A percentile compares a stretch with the other conserved stretches of the same genome.
phyloP scores from a whole-genome alignment of 2,888 invertebrate genomes.

The Phaedon cochleariae region DNA sequence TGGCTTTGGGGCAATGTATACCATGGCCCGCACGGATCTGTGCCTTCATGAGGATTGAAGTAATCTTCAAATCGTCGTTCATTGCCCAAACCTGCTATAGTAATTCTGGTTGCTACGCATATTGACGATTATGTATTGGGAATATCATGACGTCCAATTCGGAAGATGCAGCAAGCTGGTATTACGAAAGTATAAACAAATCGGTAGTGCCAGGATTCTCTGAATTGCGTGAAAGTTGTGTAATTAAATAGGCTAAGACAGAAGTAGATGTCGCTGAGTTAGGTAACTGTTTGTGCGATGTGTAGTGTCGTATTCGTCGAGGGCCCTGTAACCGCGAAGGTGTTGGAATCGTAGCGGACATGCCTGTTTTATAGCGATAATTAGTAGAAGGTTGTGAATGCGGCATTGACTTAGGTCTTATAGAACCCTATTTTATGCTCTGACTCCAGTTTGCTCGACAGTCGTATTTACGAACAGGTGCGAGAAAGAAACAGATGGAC shows the following conservation, averaged over 20 bases:
- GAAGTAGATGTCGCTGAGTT: not conserved
- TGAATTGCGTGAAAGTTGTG: not conserved
- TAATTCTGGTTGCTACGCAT: no score
- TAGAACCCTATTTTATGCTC: slow-evolving; percentile 38
- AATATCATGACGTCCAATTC: no score
- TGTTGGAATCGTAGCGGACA: slow-evolving; percentile 52
- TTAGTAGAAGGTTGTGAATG: slow-evolving; percentile 55
- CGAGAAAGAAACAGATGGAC: not conserved
- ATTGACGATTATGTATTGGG: no score
- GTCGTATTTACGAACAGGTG: slow-evolving; percentile 20
- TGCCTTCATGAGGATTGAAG: no score
- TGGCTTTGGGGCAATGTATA: no score
- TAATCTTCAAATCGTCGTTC: no score
- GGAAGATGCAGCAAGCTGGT: no score
- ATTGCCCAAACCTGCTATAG: no score
- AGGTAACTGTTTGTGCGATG: not conserved
- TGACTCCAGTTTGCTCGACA: slow-evolving; percentile 26
- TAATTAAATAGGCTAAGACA: no score
- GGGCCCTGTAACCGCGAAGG: slow-evolving; percentile 42
- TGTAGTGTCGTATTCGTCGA: not conserved
- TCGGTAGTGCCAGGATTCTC: not conserved
- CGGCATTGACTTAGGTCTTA: slow-evolving; percentile 48
- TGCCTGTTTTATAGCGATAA: slow-evolving; percentile 55
- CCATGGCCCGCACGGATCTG: no score
- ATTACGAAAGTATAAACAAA: no score